Percentiles rank a stretch among this genome's conserved stretches.
Evolutionary conservation across 2,888 invertebrate species (phyloP).

Genomic region (Eristalis tenax): DNA sequence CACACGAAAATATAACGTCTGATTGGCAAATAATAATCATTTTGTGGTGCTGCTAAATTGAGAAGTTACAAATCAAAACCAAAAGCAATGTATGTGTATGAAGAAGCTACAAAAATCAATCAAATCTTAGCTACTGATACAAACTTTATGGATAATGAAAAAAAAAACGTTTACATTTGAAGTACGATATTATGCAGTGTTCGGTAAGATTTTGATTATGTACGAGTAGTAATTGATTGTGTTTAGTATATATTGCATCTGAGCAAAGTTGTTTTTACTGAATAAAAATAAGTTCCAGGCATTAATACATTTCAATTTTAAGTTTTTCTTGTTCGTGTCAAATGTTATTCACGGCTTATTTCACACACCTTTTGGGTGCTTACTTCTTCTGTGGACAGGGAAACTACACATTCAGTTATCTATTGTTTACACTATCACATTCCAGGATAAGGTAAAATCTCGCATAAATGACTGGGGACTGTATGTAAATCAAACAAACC

Average conservation of each 20-base stretch:
- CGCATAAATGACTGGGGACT: neutral
- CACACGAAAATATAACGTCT: constrained; percentile 17
- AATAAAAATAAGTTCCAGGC: constrained; percentile 42
- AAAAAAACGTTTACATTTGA: neutral
- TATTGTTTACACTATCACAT: constrained; percentile 31
- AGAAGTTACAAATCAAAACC: constrained; percentile 14
- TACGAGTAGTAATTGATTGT: neutral
- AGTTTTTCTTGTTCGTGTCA: constrained; percentile 15
- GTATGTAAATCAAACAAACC: constrained; percentile 16
- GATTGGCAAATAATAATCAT: constrained; percentile 62
- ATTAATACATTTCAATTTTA: constrained; percentile 31
- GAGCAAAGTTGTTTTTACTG: constrained; percentile 10
- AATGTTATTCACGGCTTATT: constrained; percentile 50
- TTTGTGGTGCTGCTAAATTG: constrained; percentile 61
- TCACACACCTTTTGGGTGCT: neutral
- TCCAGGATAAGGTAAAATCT: constrained; percentile 29
- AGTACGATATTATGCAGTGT: constrained; percentile 23
- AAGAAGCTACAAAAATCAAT: constrained; percentile 20
- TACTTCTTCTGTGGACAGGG: neutral
- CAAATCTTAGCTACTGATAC: constrained; percentile 12
- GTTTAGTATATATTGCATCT: constrained; percentile 24
- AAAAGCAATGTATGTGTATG: constrained; percentile 7
- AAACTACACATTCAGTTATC: constrained; percentile 27
- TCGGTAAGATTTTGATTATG: neutral
- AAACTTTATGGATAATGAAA: neutral